These are phyloP conservation scores for Leistus spinibarbis DNA, from an alignment of 2,888 invertebrate genomes.

Conservation along the genomic window DNA sequence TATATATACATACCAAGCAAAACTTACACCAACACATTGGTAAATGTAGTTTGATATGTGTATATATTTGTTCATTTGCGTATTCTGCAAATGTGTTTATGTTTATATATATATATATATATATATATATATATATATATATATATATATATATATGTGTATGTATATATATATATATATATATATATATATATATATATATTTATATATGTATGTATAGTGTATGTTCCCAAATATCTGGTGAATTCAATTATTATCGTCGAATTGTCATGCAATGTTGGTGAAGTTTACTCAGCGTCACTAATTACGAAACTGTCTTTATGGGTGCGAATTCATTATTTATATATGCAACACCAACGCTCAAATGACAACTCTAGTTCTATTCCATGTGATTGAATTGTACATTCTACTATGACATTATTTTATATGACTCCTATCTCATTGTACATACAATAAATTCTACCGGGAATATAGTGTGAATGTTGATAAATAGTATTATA, in stretches of 20 bases:
- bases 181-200: background rate
- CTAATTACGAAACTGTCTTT: slow-evolving; percentile 27
- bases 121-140: too few species aligned
- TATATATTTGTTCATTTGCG: background rate
- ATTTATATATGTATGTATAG: background rate
- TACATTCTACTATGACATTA: too few species aligned
- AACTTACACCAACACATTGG: background rate
- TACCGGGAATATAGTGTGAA: too few species aligned
- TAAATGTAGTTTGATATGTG: background rate
- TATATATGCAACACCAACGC: background rate
- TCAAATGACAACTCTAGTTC: background rate
- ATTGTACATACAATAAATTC: too few species aligned
- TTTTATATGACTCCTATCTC: too few species aligned
- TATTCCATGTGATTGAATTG: too few species aligned
- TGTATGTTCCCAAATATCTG: background rate
- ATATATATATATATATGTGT: background rate
- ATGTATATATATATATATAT: background rate
- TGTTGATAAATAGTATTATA: too few species aligned
- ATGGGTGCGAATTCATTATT: background rate
- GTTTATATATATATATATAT: too few species aligned
- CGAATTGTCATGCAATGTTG: slow-evolving; percentile 28
- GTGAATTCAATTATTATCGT: slow-evolving; percentile 30
- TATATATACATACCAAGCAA: background rate
- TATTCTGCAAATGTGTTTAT: background rate
- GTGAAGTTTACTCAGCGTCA: slow-evolving; percentile 30